These are phyloP conservation scores for Dasypogon diadema DNA, from an alignment of 2,888 invertebrate genomes.

Conservation along the genomic window DNA sequence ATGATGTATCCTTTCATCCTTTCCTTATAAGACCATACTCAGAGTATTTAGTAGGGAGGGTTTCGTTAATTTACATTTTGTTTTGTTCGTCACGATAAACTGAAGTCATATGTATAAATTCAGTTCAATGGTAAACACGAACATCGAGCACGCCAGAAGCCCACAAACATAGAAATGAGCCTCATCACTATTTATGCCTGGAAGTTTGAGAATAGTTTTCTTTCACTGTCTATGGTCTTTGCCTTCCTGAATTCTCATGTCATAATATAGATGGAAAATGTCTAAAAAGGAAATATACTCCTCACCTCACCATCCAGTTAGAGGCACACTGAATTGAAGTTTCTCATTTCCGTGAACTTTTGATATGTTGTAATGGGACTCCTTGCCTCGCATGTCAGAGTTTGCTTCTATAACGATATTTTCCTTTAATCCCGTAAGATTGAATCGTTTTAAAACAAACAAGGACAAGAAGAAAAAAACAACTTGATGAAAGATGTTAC, in stretches of 20 bases:
- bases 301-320: background rate
- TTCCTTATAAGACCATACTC: background rate
- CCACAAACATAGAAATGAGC: background rate
- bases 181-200: conserved; percentile 19
- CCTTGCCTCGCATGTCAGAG: background rate
- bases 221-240: background rate
- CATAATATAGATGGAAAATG: conserved; percentile 4
- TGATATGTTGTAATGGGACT: conserved; percentile 34
- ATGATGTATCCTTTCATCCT: background rate
- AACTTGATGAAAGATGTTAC: too few relatives aligned
- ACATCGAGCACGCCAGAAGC: too few relatives aligned
- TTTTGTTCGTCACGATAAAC: background rate
- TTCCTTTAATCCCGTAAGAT: background rate
- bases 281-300: background rate
- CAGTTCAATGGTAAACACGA: too few relatives aligned
- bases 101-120: too few relatives aligned
- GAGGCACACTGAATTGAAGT: background rate
- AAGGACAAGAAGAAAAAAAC: too few relatives aligned
- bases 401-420: background rate
- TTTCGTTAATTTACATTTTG: background rate
- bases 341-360: conserved; percentile 40
- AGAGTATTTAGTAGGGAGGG: too few relatives aligned
- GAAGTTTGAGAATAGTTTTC: conserved; percentile 35
- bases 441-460: background rate
- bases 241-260: background rate